Evolutionary conservation across 1,140 invertebrate genomes (phyloP).

Genomic region (Procambarus clarkii): DNA sequence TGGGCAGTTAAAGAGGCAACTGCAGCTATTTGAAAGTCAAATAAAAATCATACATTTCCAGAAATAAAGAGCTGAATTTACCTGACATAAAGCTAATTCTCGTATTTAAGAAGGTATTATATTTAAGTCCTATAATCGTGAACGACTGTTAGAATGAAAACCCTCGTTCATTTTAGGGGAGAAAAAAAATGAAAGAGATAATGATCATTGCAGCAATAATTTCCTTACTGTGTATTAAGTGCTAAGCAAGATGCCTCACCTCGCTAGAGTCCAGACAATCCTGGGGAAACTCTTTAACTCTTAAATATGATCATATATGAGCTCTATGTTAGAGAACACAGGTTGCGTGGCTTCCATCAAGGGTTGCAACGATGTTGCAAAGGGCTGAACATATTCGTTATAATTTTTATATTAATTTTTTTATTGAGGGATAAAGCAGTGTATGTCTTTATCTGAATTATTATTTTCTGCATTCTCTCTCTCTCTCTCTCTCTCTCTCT

Average conservation of each 20-base stretch:
- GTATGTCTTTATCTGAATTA: too few species aligned
- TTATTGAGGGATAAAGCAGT: too few species aligned
- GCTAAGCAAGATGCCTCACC: neutral
- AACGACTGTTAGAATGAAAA: neutral
- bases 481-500: too few species aligned
- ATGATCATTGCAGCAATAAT: neutral
- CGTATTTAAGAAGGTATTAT: neutral
- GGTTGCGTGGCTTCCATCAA: too few species aligned
- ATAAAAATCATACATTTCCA: slow-evolving; percentile 43
- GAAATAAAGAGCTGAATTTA: neutral
- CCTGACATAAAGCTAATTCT: neutral
- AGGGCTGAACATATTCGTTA: too few species aligned
- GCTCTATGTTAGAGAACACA: too few species aligned
- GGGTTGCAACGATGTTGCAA: too few species aligned
- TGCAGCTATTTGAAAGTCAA: slow-evolving; percentile 20
- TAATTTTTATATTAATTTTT: too few species aligned
- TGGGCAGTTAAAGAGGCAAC: slow-evolving; percentile 12
- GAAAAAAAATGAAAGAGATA: neutral
- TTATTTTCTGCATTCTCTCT: too few species aligned
- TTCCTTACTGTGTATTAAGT: neutral
- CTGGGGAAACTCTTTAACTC: neutral
- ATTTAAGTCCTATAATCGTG: neutral
- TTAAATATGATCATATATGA: too few species aligned
- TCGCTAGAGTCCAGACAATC: neutral
- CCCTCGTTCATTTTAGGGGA: neutral